phyloP scores from a whole-genome alignment of 2,888 invertebrate genomes.

The Gonocerus acuteangulatus region DNA sequence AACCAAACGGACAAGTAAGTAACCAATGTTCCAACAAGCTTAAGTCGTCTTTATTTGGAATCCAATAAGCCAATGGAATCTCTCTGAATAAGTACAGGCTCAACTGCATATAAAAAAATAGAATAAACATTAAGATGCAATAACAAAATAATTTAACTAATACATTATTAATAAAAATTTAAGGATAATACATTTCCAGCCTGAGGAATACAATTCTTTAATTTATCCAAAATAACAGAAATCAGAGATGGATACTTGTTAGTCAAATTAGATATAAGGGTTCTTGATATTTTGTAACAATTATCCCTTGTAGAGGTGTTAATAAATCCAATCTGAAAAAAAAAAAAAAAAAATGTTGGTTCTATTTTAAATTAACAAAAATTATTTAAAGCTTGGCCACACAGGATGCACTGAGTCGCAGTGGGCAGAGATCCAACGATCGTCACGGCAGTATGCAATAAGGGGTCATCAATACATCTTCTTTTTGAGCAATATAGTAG shows the following conservation, averaged over 20 bases:
- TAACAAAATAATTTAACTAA: slow-evolving; percentile 4
- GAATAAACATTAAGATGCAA: background rate
- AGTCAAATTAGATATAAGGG: slow-evolving; percentile 61
- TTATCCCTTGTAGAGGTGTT: slow-evolving; percentile 59
- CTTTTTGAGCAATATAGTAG: too few relatives aligned
- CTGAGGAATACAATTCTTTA: slow-evolving; percentile 53
- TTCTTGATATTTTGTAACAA: slow-evolving; percentile 66
- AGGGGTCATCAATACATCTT: too few relatives aligned
- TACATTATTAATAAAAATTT: background rate
- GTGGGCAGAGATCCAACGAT: too few relatives aligned
- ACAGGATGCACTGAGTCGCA: too few relatives aligned
- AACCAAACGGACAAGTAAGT: slow-evolving; percentile 52
- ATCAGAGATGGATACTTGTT: slow-evolving; percentile 61
- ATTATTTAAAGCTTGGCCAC: background rate
- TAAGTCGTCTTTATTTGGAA: slow-evolving; percentile 57
- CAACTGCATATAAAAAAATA: slow-evolving; percentile 32
- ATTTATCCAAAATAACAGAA: slow-evolving; percentile 54
- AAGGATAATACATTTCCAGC: slow-evolving; percentile 49
- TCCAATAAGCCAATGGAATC: slow-evolving; percentile 62
- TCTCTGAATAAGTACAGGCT: slow-evolving; percentile 62
- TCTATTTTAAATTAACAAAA: background rate
- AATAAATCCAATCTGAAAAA: slow-evolving; percentile 61
- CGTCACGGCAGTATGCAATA: too few relatives aligned
- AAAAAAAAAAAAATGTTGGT: slow-evolving; percentile 9
- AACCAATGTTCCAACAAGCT: slow-evolving; percentile 58